Conservation (phyloP, 2,797 vertebrate genomes). For the Sarcophilus harrisii region DNA sequence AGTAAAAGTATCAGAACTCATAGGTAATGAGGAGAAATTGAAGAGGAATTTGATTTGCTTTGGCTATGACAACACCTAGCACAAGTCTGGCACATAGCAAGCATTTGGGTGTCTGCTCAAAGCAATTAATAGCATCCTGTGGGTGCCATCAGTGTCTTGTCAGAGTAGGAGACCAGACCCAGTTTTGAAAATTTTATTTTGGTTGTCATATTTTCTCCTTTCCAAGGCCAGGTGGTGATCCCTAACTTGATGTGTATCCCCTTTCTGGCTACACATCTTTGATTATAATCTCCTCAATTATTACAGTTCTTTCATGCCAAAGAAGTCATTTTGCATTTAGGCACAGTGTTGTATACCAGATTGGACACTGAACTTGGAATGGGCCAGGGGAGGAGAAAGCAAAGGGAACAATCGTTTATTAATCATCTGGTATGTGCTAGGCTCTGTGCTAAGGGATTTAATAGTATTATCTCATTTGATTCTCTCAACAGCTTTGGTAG, state of each 20-base stretch:
- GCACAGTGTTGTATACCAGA: neutral
- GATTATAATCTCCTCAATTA: neutral
- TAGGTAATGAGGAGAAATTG: neutral
- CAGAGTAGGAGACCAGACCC: neutral
- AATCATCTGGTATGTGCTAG: neutral
- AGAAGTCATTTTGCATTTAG: neutral
- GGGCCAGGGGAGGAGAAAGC: neutral
- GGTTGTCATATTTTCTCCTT: neutral
- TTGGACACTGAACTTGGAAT: neutral
- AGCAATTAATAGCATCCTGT: slow-evolving; percentile 24
- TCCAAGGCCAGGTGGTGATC: neutral
- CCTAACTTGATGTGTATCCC: slow-evolving; percentile 25
- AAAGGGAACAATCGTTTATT: neutral
- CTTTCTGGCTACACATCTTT: neutral
- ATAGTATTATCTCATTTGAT: neutral
- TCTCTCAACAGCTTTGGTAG: neutral
- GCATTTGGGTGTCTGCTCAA: neutral
- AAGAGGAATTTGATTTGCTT: neutral
- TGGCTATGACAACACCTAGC: neutral
- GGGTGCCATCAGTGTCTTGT: neutral
- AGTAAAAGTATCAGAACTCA: slow-evolving; percentile 38
- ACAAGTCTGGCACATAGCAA: neutral
- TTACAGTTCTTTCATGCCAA: neutral
- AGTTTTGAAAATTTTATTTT: neutral
- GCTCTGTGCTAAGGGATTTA: neutral